These are phyloP conservation scores for Rhinoptilus africanus DNA, from an alignment of 2,113 vertebrate species.

Conservation along the genomic window DNA sequence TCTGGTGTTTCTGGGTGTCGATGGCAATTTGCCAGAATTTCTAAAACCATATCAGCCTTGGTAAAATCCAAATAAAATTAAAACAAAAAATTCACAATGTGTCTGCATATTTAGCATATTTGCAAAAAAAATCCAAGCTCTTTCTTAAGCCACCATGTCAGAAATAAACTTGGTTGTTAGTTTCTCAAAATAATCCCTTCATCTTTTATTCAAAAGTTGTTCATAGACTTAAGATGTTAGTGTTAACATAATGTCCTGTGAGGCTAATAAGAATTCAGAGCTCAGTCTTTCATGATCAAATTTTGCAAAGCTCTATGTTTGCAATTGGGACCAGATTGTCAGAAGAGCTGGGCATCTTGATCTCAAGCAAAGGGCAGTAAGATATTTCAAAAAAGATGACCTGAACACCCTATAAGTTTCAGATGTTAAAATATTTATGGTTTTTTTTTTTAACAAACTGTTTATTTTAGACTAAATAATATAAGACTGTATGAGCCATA, in stretches of 20 bases:
- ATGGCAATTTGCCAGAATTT: neutral
- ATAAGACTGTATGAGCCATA: neutral
- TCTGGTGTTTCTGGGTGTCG: neutral
- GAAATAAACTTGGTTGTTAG: neutral
- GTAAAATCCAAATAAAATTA: neutral
- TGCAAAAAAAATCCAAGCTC: neutral
- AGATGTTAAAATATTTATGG: neutral
- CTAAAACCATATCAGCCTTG: neutral
- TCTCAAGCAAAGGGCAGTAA: neutral
- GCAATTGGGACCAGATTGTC: neutral
- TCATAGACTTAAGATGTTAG: neutral
- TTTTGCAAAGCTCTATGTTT: neutral
- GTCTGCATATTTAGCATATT: neutral
- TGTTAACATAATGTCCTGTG: neutral
- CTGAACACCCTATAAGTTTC: accelerated
- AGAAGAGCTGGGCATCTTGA: neutral
- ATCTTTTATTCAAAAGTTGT: slow-evolving; percentile 4
- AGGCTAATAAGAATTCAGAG: neutral
- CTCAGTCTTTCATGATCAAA: neutral
- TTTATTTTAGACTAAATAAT: neutral
- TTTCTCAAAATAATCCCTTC: neutral
- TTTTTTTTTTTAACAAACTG: neutral
- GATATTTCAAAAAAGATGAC: neutral
- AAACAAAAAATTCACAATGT: neutral
- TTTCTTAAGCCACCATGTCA: neutral